Percentiles rank a stretch among this genome's conserved stretches.
These are phyloP conservation scores for Penaeus chinensis DNA, from an alignment of 1,140 invertebrate species.

Conservation along the genomic window DNA sequence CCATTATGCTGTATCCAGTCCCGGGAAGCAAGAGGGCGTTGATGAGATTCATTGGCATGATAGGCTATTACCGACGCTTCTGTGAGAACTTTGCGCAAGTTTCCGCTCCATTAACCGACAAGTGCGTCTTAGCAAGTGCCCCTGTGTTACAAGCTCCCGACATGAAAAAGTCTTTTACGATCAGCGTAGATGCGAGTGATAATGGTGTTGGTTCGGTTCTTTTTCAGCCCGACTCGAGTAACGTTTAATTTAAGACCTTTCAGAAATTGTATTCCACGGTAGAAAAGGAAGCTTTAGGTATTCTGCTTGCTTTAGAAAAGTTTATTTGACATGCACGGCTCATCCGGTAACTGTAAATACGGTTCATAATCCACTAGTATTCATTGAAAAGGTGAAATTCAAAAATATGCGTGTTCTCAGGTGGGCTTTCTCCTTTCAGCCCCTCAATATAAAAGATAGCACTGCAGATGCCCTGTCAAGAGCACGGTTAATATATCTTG, in stretches of 20 bases:
- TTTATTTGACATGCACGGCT: neutral
- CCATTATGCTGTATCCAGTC: neutral
- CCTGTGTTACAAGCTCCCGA: neutral
- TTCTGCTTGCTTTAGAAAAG: neutral
- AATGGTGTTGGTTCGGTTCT: neutral
- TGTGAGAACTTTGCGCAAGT: slow-evolving; percentile 26
- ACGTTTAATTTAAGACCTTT: neutral
- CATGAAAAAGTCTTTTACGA: neutral
- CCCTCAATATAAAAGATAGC: neutral
- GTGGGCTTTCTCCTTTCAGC: slow-evolving; percentile 9
- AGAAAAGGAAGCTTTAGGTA: neutral
- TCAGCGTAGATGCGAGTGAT: neutral
- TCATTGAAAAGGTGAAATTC: neutral
- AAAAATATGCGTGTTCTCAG: neutral
- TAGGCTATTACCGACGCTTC: slow-evolving; percentile 6
- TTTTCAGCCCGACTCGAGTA: neutral
- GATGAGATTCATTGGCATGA: neutral
- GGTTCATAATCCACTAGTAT: slow-evolving; percentile 10
- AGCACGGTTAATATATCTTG: neutral
- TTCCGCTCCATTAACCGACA: slow-evolving; percentile 19
- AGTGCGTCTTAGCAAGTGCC: slow-evolving; percentile 6
- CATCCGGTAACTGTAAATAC: neutral
- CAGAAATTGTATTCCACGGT: slow-evolving; percentile 12
- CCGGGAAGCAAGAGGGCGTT: neutral
- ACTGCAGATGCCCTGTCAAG: neutral